Evolutionary conservation across 1,140 invertebrate species (phyloP), one percentile per base, ranked within the genome.

Genomic region (Drosophila watanabei): DNA sequence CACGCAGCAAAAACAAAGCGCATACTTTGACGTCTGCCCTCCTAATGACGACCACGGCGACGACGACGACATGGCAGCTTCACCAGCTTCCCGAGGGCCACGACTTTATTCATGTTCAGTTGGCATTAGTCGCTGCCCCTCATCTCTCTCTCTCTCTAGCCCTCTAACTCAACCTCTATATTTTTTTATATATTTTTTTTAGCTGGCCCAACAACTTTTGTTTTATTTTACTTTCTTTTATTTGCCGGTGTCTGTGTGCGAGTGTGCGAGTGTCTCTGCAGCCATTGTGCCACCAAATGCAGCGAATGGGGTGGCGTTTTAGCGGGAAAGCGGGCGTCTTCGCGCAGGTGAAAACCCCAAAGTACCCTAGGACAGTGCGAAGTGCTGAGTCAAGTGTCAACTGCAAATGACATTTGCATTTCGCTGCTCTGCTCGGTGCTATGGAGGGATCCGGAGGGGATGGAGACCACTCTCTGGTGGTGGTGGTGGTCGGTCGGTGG

Each of bases 361-460:
- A 90, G 86, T 86, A 87, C 86, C 86, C 72, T 69, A 86, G 86
- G 86, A 90, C 86, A 90, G 86, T 86, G 86, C 86, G 86, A 90
- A 90, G 86, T 90, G 86, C 87, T 90, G 86, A 90, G 86, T 90
- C 86, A 90, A 90, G 86, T 90, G 86, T 90, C 86, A 90, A 90
- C 86, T 90, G 86, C 86, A 90, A 90, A 90, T 90, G 86, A 90
- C 86, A 90, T 90, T 90, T 90, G 86, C 86, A 90, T 90, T 90
- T 90, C 86, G 72, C 86, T 86, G 86, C 52, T 79, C 78, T 75
- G 81, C 30, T 13, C n/a, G 6, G 20, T 11, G 20, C 32, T 33
- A 16, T 14, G 32, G 43, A 46, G 32, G 18, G 48, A 30, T 43
- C 56, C 45, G n/a, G 28, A 35, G 41, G 52, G 33, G 54, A 24